phyloP scores from a whole-genome alignment of 2,113 vertebrate species.

The Panurus biarmicus region DNA sequence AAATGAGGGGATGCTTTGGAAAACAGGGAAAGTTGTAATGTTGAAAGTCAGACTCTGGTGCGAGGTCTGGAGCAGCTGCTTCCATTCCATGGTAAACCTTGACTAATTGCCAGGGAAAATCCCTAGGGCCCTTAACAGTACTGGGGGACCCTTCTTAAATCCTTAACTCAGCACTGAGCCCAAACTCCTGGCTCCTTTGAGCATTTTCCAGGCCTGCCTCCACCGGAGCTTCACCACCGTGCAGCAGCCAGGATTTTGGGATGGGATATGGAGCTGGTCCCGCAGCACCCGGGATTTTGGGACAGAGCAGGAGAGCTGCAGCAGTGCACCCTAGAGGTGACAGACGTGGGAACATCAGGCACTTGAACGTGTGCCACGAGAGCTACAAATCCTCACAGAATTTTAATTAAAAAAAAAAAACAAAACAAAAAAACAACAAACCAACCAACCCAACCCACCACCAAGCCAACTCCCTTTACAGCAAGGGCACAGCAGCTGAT shows the following conservation, averaged over 20 bases:
- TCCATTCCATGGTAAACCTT: background rate
- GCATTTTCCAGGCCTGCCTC: background rate
- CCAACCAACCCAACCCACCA: background rate
- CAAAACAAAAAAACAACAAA: background rate
- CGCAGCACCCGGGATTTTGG: background rate
- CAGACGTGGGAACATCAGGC: background rate
- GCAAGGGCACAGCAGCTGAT: conserved; percentile 41
- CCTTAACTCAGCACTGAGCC: background rate
- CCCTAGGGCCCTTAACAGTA: background rate
- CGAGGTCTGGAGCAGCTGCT: background rate
- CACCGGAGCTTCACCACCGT: background rate
- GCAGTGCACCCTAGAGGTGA: conserved; percentile 45
- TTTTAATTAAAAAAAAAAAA: conserved; percentile 36
- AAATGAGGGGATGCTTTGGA: background rate
- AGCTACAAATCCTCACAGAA: background rate
- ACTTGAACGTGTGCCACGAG: background rate
- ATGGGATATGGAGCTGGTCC: background rate
- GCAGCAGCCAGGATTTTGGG: background rate
- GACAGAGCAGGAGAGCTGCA: background rate
- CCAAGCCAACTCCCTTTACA: background rate
- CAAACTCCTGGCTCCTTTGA: background rate
- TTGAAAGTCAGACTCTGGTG: background rate
- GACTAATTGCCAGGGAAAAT: background rate
- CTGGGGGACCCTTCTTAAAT: background rate
- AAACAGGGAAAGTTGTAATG: background rate